A percentile compares a stretch with the other conserved stretches of the same genome.
Evolutionary conservation across 2,113 vertebrate genomes (phyloP).

Genomic region (Nibea coibor): DNA sequence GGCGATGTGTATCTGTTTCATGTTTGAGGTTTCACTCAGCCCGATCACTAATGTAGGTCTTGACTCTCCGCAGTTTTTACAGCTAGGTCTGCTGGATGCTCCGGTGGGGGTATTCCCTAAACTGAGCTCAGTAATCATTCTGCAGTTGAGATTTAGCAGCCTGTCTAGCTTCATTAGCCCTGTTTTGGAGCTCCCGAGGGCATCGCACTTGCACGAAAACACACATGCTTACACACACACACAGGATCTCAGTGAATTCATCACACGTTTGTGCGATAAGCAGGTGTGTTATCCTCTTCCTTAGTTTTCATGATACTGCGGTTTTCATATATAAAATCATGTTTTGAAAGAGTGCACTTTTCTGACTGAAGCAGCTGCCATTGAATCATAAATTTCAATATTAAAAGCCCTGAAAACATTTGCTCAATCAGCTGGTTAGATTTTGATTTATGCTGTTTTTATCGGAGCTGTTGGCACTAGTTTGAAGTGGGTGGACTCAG

Average conservation of each 20-base stretch:
- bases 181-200: constrained; percentile 57
- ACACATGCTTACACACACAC: constrained; percentile 22
- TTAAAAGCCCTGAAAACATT: background rate
- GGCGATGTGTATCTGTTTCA: background rate
- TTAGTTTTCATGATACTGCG: background rate
- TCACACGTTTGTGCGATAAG: constrained; percentile 35
- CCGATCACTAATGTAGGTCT: constrained; percentile 20
- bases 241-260: constrained; percentile 43
- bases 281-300: constrained; percentile 42
- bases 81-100: constrained; percentile 35
- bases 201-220: constrained; percentile 8
- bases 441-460: too few species aligned
- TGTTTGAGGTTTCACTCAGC: constrained; percentile 23
- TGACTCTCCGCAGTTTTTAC: constrained; percentile 30
- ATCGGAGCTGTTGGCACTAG: too few species aligned
- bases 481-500: too few species aligned
- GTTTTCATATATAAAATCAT: background rate
- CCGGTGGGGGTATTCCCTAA: constrained; percentile 61
- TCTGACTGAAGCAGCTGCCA: background rate
- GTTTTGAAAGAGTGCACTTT: background rate
- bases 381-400: background rate
- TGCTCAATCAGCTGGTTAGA: background rate
- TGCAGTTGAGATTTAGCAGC: constrained; percentile 62
- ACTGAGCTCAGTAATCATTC: constrained; percentile 71
- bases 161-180: constrained; percentile 71